Evolutionary conservation across 2,888 invertebrate genomes (phyloP).

Genomic region (Neocrepidodera transversa): DNA sequence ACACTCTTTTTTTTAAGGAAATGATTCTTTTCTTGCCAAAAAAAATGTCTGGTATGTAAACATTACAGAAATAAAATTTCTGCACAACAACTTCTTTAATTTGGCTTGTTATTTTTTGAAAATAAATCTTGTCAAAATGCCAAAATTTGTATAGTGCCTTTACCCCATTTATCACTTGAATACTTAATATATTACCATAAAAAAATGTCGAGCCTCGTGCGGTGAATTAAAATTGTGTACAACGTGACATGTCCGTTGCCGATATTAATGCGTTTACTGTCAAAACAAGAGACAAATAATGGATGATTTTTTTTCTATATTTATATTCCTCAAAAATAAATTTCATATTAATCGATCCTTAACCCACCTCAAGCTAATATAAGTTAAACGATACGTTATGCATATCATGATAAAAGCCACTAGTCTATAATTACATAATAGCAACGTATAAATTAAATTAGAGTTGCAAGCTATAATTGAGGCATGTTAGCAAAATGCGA

Average conservation of each 20-base stretch:
- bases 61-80: background rate
- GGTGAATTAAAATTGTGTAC: conserved; percentile 5
- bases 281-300: background rate
- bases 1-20: too few species aligned
- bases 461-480: too few species aligned
- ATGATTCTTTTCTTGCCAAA: too few species aligned
- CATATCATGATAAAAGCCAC: too few species aligned
- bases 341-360: too few species aligned
- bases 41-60: background rate
- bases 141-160: conserved; percentile 2
- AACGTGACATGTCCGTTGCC: background rate
- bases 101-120: background rate
- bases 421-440: too few species aligned
- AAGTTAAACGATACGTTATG: too few species aligned
- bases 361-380: too few species aligned
- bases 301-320: background rate
- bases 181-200: background rate
- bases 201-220: background rate
- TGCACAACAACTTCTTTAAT: background rate
- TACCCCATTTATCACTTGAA: conserved; percentile 5
- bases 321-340: too few species aligned
- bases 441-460: too few species aligned
- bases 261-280: background rate
- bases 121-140: conserved; percentile 2
- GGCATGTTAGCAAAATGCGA: too few species aligned